Base-by-base conservation (phyloP, 2,797 vertebrate genomes). In the Sciaenops ocellatus region DNA sequence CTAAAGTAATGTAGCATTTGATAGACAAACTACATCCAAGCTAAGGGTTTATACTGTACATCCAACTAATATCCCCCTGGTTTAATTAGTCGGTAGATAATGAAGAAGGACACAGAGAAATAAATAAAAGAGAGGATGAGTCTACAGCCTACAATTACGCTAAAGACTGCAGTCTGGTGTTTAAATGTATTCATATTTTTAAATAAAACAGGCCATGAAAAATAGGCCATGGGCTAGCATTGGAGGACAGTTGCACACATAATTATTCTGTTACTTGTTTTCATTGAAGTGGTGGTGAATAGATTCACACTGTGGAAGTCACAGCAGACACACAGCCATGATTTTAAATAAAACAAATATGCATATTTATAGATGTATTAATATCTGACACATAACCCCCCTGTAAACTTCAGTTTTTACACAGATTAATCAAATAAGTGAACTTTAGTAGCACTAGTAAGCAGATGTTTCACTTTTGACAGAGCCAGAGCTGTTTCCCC, bases 11-110 rank as follows among this genome's bases (percentile, higher is more conserved):
- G 67, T 20, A 77, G 56, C 13, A 16, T 50, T 28, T 54, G 50
- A 77, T 44, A 24, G 60, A 85, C 57, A 73, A 62, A 80, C 16
- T 46, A 61, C 34, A 65, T 66, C 57, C 56, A 69, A 70, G 57
- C 47, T 57, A 69, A 77, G 76, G 26, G 44, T 79, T 77, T 79
- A 7, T 3, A 28, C 22, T 79, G 6, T 3, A 28, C 22, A 68
- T 60, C 57, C 12, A 59, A 65, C 48, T 20, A 67, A 47, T 22
- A 73, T 88, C 86, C 79, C 76, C 50, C 55, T 71, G 82, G 85
- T 61, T 89, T 79, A 90, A 91, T 92, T 92, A 91, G 74, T 20
- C 6, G 11, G 51, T 50, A 28, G 34, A 70, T 82, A 55, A 70
- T 61, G 56, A 71, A 30, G 51, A 50, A 17, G 15, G 81, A 51